Base-by-base conservation (phyloP, 2,888 invertebrate species). In the Noctua comes region DNA sequence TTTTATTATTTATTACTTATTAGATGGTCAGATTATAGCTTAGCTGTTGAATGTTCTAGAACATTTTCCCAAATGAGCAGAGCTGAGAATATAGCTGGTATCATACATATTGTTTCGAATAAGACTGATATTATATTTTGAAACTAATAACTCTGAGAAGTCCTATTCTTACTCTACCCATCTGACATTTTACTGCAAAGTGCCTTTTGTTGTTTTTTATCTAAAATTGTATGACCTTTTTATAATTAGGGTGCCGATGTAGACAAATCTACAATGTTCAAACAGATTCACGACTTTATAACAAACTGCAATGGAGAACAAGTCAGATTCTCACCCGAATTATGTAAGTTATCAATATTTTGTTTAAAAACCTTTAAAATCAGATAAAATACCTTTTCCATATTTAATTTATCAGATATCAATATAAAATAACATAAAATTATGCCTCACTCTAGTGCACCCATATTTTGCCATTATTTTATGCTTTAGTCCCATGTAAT, bases 271-370 rank as follows among this genome's bases (percentile, higher is more conserved):
- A 97, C 97, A 21, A 96, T 98, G 91, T 98, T 98, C 91, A 97
- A 97, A 88, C 98, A 98, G 93, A 98, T 98, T 83, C 98, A 98
- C 92, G 99, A 99, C 89, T 99, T 99, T 93, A 98, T 99, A 82
- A 97, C 97, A 78, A 98, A 98, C 87, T 99, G 99, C 93, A 99
- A 98, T 97, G 98, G 98, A 73, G 99, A 99, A 94, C 99, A 99
- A 97, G 98, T 99, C 78, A 97, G 99, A 90, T 98, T 98, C 94
- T 98, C 98, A 73, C 98, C 98, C 75, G 98, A 99, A 93, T 97
- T 98, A 89, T 99, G 99, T 99, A 97, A 82, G 84, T 82, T 16
- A 48, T 8, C 3, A n/a, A n/a, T 16, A n/a, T 43, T n/a, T 66
- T 43, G 24, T 65, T 40, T 24, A 40, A 7, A 59, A 62, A 18